Conservation (phyloP, 2,797 vertebrate genomes). For the Danio aesculapii region DNA sequence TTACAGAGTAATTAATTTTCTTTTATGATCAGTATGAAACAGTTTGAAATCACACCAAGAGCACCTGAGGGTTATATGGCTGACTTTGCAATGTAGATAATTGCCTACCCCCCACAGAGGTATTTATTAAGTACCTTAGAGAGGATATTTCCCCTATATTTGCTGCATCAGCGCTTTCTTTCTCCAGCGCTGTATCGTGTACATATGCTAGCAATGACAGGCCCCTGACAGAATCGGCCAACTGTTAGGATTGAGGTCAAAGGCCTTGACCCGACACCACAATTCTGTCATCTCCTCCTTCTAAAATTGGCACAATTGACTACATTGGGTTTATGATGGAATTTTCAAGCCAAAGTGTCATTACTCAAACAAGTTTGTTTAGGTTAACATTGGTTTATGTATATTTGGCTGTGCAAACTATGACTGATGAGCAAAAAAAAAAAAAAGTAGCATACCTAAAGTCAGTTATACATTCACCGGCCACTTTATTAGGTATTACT, state of each 20-base stretch:
- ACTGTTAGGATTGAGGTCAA: conserved; percentile 65
- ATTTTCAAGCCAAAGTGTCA: conserved; percentile 60
- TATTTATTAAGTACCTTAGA: conserved; percentile 11
- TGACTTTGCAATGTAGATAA: conserved; percentile 15
- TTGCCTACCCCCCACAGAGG: not conserved
- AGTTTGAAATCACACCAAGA: conserved; percentile 44
- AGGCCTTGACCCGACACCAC: conserved; percentile 53
- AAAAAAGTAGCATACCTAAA: no score
- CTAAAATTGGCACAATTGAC: conserved; percentile 60
- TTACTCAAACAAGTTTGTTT: conserved; percentile 9
- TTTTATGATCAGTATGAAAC: conserved; percentile 21
- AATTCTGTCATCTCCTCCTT: conserved; percentile 64
- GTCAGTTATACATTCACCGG: no score
- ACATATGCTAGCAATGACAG: conserved; percentile 30
- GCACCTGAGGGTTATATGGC: conserved; percentile 2
- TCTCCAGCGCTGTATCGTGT: not conserved
- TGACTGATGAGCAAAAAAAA: no score
- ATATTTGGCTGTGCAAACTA: no score
- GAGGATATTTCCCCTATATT: not conserved
- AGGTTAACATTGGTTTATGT: no score
- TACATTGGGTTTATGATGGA: conserved; percentile 51
- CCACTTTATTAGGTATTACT: no score
- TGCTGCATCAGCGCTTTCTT: conserved; percentile 4
- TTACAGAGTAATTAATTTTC: conserved; percentile 63
- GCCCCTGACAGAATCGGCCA: conserved; percentile 57